phyloP scores from a whole-genome alignment of 2,888 invertebrate genomes.

The Muschampia plurimacula region DNA sequence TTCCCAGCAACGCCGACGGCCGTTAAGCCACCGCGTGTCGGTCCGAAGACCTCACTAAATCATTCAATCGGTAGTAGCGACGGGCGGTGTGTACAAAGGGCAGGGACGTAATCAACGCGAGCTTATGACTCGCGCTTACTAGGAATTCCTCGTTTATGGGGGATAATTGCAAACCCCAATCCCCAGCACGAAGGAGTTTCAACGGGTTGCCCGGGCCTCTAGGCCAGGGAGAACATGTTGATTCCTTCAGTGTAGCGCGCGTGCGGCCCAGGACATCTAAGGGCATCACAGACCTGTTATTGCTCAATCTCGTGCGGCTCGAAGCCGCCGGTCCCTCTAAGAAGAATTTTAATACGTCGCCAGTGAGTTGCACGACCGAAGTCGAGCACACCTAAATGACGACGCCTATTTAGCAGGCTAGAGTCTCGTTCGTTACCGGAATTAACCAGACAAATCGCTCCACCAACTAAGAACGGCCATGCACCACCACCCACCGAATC shows the following conservation, averaged over 20 bases:
- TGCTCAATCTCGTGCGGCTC: slow-evolving; percentile 15
- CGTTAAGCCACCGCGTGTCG: slow-evolving; percentile 6
- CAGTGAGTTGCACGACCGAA: slow-evolving; percentile 13
- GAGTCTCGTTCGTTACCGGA: slow-evolving; percentile 15
- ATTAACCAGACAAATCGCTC: slow-evolving; percentile 15
- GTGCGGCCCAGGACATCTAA: slow-evolving; percentile 15
- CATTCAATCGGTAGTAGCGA: slow-evolving; percentile 15
- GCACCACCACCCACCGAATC: slow-evolving; percentile 15
- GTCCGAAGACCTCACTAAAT: slow-evolving; percentile 10
- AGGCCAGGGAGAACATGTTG: slow-evolving; percentile 15
- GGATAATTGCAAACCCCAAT: slow-evolving; percentile 15
- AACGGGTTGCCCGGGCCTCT: slow-evolving; percentile 15
- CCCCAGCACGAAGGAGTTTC: slow-evolving; percentile 15
- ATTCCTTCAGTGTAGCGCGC: slow-evolving; percentile 15
- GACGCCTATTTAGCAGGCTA: slow-evolving; percentile 15
- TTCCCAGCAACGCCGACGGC: slow-evolving; percentile 4
- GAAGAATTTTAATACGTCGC: slow-evolving; percentile 15
- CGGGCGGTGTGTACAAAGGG: slow-evolving; percentile 15
- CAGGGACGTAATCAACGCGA: slow-evolving; percentile 10
- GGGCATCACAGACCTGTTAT: slow-evolving; percentile 15
- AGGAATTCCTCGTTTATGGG: slow-evolving; percentile 14
- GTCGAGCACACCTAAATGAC: slow-evolving; percentile 12
- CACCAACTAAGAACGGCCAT: slow-evolving; percentile 15
- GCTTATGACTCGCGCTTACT: slow-evolving; percentile 11
- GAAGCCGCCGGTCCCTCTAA: slow-evolving; percentile 15